Evolutionary conservation across 2,888 invertebrate genomes (phyloP).

Genomic region (Acrobasis repandana): DNA sequence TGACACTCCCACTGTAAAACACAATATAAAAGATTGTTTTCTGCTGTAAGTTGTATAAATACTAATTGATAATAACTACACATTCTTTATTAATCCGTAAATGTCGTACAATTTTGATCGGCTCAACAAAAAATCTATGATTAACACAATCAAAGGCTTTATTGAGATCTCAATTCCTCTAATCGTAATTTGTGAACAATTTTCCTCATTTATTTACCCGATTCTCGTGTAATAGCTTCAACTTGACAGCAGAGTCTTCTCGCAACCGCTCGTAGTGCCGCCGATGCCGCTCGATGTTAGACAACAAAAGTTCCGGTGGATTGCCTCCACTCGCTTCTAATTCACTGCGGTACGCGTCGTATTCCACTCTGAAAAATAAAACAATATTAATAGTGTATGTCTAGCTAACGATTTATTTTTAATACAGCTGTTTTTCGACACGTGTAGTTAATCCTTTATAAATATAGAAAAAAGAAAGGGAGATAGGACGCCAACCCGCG

Average conservation of each 20-base stretch:
- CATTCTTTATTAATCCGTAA: too few species aligned
- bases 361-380: slow-evolving; percentile 89
- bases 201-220: slow-evolving; percentile 83
- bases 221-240: slow-evolving; percentile 98
- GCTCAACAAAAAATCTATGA: too few species aligned
- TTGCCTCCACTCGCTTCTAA: slow-evolving; percentile 88
- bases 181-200: background rate
- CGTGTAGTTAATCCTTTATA: too few species aligned
- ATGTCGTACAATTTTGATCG: too few species aligned
- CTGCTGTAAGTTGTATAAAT: background rate
- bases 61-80: background rate
- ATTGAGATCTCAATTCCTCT: background rate
- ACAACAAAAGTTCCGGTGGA: slow-evolving; percentile 90
- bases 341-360: slow-evolving; percentile 98
- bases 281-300: slow-evolving; percentile 91
- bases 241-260: slow-evolving; percentile 96
- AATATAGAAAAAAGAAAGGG: too few species aligned
- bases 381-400: slow-evolving; percentile 6
- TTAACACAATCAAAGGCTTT: background rate
- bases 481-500: too few species aligned
- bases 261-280: slow-evolving; percentile 95
- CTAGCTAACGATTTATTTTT: too few species aligned
- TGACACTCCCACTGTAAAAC: background rate
- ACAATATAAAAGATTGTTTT: background rate
- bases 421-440: too few species aligned